phyloP scores from a whole-genome alignment of 2,797 vertebrate genomes.

The Buphagus erythrorhynchus region DNA sequence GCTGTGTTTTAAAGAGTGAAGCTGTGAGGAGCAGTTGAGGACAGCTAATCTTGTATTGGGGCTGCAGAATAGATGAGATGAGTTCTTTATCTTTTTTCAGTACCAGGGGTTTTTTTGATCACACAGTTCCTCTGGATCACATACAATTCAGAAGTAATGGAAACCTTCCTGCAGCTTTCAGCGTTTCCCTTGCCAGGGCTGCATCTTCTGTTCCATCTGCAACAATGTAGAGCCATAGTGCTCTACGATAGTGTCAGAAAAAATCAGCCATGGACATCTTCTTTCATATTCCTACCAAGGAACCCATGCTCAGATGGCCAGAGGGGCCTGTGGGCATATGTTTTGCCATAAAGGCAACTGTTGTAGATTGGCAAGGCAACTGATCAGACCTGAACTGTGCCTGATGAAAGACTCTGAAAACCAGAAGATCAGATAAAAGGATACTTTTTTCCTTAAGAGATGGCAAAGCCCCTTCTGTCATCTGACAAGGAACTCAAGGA shows the following conservation, averaged over 20 bases:
- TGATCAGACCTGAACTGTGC: background rate
- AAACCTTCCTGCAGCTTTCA: background rate
- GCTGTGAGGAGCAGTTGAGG: slow-evolving; percentile 13
- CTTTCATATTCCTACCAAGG: background rate
- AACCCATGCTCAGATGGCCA: background rate
- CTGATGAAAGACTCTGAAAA: background rate
- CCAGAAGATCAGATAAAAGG: background rate
- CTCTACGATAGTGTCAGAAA: background rate
- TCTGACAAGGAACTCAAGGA: background rate
- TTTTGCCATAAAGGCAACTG: background rate
- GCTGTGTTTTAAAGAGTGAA: slow-evolving; percentile 26
- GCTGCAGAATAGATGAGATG: background rate
- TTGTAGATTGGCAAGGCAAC: background rate
- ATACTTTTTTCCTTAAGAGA: background rate
- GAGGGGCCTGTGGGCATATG: fast-evolving
- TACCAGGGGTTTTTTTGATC: background rate
- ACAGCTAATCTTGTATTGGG: background rate
- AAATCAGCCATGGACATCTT: background rate
- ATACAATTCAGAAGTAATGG: background rate
- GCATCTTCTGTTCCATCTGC: background rate
- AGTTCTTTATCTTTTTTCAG: background rate
- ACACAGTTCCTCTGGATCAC: background rate
- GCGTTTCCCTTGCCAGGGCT: background rate
- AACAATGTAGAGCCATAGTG: background rate
- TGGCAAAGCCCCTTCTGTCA: background rate